Conservation (phyloP, 2,113 vertebrate species). For the Sturnus vulgaris region DNA sequence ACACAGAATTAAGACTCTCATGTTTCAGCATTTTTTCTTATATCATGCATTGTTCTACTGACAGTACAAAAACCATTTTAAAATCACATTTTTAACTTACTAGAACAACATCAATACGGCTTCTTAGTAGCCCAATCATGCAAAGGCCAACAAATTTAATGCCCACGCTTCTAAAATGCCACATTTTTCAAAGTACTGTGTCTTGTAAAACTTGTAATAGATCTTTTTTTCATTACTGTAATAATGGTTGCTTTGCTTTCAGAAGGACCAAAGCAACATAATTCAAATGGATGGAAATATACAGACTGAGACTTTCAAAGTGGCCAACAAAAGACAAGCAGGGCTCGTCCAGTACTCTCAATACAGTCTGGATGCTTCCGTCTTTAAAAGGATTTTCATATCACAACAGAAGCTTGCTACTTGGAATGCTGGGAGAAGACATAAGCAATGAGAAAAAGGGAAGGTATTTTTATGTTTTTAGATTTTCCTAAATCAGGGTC, state of each 20-base stretch:
- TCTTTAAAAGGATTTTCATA: neutral
- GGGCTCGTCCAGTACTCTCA: neutral
- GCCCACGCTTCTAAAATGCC: neutral
- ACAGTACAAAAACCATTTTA: neutral
- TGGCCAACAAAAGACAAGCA: neutral
- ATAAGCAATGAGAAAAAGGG: neutral
- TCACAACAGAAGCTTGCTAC: neutral
- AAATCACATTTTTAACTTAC: neutral
- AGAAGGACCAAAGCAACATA: neutral
- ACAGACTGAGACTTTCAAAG: neutral
- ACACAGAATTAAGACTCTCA: neutral
- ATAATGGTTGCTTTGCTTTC: neutral
- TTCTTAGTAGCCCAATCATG: neutral
- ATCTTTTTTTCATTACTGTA: neutral
- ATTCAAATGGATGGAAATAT: neutral
- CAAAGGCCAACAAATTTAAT: neutral
- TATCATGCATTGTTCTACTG: neutral
- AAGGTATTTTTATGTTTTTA: neutral
- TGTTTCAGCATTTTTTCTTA: neutral
- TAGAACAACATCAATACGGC: neutral
- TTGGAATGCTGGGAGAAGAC: neutral
- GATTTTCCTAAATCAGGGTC: neutral
- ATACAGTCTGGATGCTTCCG: neutral
- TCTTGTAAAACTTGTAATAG: neutral
- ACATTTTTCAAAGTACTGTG: neutral